A percentile compares a stretch with the other conserved stretches of the same genome.
These are phyloP conservation scores for Plagodis pulveraria DNA, from an alignment of 2,888 invertebrate genomes.

Conservation along the genomic window DNA sequence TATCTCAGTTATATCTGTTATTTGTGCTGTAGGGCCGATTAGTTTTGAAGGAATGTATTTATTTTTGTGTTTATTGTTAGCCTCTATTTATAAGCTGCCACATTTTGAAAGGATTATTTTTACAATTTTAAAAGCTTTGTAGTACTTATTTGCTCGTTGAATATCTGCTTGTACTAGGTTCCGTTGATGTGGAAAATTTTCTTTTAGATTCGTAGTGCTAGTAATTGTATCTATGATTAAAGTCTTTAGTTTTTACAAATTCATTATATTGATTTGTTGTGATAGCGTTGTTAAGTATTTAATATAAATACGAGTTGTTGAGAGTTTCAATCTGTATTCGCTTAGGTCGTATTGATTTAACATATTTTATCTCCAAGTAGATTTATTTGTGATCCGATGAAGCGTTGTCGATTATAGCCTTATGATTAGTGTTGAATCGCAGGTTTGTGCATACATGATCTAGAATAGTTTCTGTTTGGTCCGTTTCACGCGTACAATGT, in stretches of 20 bases:
- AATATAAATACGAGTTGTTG: too few species aligned
- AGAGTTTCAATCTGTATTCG: too few species aligned
- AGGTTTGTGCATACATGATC: not conserved
- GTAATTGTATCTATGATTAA: not conserved
- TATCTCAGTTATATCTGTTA: not conserved
- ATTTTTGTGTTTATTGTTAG: not conserved
- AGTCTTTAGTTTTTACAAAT: not conserved
- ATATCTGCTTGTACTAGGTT: not conserved
- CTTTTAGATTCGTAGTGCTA: not conserved
- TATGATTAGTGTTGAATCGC: not conserved
- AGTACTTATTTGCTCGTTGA: not conserved
- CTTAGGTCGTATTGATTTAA: too few species aligned
- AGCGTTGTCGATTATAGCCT: not conserved
- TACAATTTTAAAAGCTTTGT: not conserved
- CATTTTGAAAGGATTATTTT: slow-evolving; percentile 1
- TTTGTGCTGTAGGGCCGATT: not conserved
- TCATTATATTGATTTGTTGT: not conserved
- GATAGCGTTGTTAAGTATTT: too few species aligned
- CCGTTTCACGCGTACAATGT: slow-evolving; percentile 1
- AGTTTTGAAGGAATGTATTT: not conserved
- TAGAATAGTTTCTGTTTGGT: not conserved
- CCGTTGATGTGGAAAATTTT: not conserved
- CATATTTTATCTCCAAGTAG: not conserved
- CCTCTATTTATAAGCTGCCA: not conserved
- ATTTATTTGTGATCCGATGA: not conserved